Conservation (phyloP, 2,113 vertebrate species). For the Elaphurus davidianus region DNA sequence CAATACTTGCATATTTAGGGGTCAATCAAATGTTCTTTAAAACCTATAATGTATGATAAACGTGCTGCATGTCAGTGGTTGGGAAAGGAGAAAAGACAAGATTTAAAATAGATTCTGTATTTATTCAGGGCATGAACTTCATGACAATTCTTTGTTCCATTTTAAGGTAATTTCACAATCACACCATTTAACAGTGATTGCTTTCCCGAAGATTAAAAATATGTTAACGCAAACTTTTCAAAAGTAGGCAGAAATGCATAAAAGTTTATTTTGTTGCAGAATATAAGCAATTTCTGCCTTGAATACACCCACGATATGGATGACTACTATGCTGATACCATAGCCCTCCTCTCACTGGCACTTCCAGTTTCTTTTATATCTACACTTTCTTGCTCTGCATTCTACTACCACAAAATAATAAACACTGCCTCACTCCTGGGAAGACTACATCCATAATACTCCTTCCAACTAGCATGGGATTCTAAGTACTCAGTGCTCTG, state of each 20-base stretch:
- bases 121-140: neutral
- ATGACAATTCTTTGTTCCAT: neutral
- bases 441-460: neutral
- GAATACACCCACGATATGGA: neutral
- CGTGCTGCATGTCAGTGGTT: neutral
- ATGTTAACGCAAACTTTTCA: neutral
- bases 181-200: neutral
- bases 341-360: neutral
- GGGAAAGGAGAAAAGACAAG: neutral
- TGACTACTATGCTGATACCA: neutral
- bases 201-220: conserved; percentile 20
- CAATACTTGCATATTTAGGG: neutral
- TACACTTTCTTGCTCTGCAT: neutral
- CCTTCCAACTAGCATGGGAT: neutral
- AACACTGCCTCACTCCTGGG: neutral
- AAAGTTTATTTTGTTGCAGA: neutral
- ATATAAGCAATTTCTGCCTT: neutral
- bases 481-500: neutral
- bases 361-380: neutral
- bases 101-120: neutral
- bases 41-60: neutral
- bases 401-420: neutral
- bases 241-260: neutral
- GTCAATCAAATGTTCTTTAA: neutral
- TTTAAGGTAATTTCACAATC: neutral